Evolutionary conservation across 2,888 invertebrate genomes (phyloP).

Genomic region (Bibio marci): DNA sequence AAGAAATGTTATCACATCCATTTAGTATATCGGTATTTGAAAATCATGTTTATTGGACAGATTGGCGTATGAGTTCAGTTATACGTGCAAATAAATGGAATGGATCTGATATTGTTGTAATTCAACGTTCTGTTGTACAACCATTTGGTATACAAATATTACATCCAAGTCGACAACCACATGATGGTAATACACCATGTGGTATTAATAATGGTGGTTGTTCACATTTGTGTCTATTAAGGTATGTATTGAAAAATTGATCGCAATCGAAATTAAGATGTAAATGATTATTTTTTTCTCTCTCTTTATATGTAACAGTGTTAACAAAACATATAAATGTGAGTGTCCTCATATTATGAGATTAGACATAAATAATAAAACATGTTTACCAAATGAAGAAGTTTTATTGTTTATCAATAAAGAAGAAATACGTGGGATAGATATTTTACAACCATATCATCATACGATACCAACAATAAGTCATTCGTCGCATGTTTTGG

Average conservation of each 20-base stretch:
- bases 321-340: conserved; percentile 46
- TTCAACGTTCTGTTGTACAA: conserved; percentile 70
- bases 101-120: conserved; percentile 55
- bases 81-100: conserved; percentile 79
- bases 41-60: conserved; percentile 82
- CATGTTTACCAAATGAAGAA: conserved; percentile 50
- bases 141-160: conserved; percentile 80
- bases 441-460: conserved; percentile 54
- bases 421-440: conserved; percentile 70
- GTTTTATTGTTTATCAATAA: conserved; percentile 59
- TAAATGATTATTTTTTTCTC: conserved; percentile 4
- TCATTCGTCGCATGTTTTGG: conserved; percentile 23
- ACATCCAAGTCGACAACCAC: conserved; percentile 59
- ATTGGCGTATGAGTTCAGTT: conserved; percentile 79
- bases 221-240: conserved; percentile 65
- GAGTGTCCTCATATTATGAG: conserved; percentile 81
- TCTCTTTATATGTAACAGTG: no score
- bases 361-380: conserved; percentile 41
- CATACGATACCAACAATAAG: conserved; percentile 71
- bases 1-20: conserved; percentile 66
- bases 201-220: conserved; percentile 53
- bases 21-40: conserved; percentile 79
- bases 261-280: neutral
- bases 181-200: conserved; percentile 42
- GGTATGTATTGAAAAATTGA: conserved; percentile 11